Evolutionary conservation across 2,888 invertebrate species (phyloP).

Genomic region (Exocentrus adspersus): DNA sequence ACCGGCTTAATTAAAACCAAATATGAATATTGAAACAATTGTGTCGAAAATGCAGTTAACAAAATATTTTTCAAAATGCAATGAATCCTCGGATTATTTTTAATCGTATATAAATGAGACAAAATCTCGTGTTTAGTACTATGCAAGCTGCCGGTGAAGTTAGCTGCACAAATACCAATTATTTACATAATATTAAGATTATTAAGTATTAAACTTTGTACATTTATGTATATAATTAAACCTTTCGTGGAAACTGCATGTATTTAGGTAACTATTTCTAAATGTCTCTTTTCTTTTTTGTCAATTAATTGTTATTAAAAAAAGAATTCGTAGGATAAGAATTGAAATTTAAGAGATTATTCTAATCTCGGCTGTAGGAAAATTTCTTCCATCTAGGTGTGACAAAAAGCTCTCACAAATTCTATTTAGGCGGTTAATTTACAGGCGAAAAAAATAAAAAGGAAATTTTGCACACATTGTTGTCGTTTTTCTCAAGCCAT

Average conservation of each 20-base stretch:
- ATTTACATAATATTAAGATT: slow-evolving; percentile 36
- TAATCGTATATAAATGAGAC: too few species aligned
- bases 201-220: slow-evolving; percentile 42
- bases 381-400: slow-evolving; percentile 47
- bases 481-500: not conserved
- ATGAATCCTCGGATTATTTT: too few species aligned
- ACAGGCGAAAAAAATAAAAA: not conserved
- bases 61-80: too few species aligned
- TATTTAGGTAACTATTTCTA: slow-evolving; percentile 33
- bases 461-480: slow-evolving; percentile 30
- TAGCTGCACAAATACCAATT: slow-evolving; percentile 35
- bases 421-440: slow-evolving; percentile 4
- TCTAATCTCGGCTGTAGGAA: slow-evolving; percentile 45
- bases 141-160: slow-evolving; percentile 31
- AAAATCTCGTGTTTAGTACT: not conserved
- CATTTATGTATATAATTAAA: slow-evolving; percentile 48
- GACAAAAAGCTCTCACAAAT: slow-evolving; percentile 24
- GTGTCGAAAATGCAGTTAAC: too few species aligned
- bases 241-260: slow-evolving; percentile 31
- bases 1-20: too few species aligned
- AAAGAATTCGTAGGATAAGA: slow-evolving; percentile 18
- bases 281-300: slow-evolving; percentile 35
- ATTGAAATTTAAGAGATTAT: slow-evolving; percentile 25
- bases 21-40: too few species aligned
- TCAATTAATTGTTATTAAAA: slow-evolving; percentile 34